Evolutionary conservation across 2,797 vertebrate species (phyloP), one percentile per base, ranked within the genome.

Genomic region (Cyprinella venusta): DNA sequence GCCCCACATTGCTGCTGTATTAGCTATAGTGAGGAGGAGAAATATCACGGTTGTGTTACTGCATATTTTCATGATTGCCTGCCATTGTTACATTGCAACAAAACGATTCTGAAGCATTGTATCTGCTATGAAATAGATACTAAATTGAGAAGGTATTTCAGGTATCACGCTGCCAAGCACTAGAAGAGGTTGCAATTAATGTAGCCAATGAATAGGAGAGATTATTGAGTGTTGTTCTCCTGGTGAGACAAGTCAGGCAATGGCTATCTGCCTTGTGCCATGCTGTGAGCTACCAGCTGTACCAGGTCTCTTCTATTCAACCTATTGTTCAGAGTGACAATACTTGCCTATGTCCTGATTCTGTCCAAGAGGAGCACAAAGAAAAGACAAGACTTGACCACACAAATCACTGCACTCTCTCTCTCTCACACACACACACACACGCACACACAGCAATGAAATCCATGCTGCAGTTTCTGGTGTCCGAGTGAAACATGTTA

Each of bases 271-370:
- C 65, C 75, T 76, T 82, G 84, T 85, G 76, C 64, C 78, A 83
- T 79, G 65, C 84, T 80, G 64, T 68, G 84, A 80, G 86, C 81
- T 80, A 84, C 87, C 84, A 84, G 86, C 84, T 85, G 86, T 83
- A 86, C 80, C 85, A 86, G 65, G 84, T 30, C 79, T 82, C 86
- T 83, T 76, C 82, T 75, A 87, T 84, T 80, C 84, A 68, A 76
- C 75, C 74, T 77, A 72, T 50, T 85, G 83, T 81, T 81, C 70
- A 24, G 40, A 54, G 3, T 65, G 52, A 79, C 70, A 79, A 68
- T 74, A 61, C 75, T 42, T 67, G 85, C 75, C 67, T 71, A 71
- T 83, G 82, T 77, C 75, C 82, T 83, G 82, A 83, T 70, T 83
- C 82, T 78, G 75, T 77, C 65, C 65, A 64, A 61, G 56, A 63